Evolutionary conservation across 1,140 invertebrate species (phyloP), one percentile per base, ranked within the genome.

Genomic region (Drosophila littoralis): DNA sequence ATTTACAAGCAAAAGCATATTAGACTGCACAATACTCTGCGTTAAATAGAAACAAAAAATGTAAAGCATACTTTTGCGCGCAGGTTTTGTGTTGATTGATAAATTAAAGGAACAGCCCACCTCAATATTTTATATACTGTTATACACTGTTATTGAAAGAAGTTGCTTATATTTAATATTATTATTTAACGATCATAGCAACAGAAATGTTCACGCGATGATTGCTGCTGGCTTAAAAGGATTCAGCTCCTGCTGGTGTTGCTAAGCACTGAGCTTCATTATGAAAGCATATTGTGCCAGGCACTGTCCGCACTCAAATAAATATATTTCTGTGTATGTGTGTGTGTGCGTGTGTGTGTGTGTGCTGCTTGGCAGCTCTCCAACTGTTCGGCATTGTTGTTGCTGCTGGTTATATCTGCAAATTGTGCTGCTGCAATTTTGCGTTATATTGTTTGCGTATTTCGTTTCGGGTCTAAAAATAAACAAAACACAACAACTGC

Each of bases 371-470:
- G 82, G 82, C 82, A 86, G 79, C 48, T 55, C 58, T 76, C 82
- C 83, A 86, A 86, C 79, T 81, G 54, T 63, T 52, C 40, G 52
- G 65, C 65, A 76, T 73, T 72, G 77, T 80, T 63, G 60, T 17
- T 63, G 33, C 38, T 61, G 9, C 40, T 42, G 40, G 40, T 13
- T 42, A 7, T 22, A 22, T 46, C 45, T 35, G n/a, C 38, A 51
- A 50, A 69, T 59, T 75, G 28, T 78, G 83, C 59, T 72, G 77
- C 52, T 83, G 84, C 84, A 88, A 88, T 88, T 89, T 84, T 73
- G 77, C 77, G 60, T 81, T 77, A 84, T 70, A 89, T 88, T 88
- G 84, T 88, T 88, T 77, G 84, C 70, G 77, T 75, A 88, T 88
- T 86, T 86, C 71, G 78, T 66, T 81, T 86, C 68, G 65, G 61